These are phyloP conservation scores for Crotalus viridis DNA, from an alignment of 2,113 vertebrate species.

Conservation along the genomic window DNA sequence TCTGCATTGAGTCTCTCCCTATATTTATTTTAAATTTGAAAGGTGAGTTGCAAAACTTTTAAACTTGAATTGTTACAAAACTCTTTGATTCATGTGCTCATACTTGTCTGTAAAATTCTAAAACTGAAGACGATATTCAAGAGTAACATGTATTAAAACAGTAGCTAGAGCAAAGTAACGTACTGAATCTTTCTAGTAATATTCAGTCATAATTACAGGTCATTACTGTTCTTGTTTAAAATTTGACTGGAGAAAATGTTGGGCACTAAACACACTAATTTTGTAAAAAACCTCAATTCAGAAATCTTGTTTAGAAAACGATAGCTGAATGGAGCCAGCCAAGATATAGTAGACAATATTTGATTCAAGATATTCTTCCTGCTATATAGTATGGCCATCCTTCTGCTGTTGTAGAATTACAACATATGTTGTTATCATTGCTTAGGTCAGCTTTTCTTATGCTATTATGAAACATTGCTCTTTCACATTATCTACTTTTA, in stretches of 20 bases:
- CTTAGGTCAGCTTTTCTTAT: not conserved
- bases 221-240: not conserved
- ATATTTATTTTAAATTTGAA: not conserved
- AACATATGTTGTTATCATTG: not conserved
- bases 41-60: not conserved
- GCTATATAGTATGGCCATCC: not conserved
- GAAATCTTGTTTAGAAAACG: not conserved
- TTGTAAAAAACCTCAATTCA: not conserved
- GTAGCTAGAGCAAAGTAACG: not conserved
- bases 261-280: not conserved
- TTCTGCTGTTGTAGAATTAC: not conserved
- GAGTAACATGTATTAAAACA: not conserved
- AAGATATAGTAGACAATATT: not conserved
- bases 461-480: not conserved
- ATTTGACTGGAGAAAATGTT: not conserved
- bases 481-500: not conserved
- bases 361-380: not conserved
- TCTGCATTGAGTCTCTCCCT: not conserved
- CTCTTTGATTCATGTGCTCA: not conserved
- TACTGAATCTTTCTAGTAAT: not conserved
- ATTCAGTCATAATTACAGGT: not conserved
- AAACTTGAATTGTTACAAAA: not conserved
- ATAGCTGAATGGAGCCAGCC: not conserved
- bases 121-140: not conserved
- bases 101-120: not conserved